Evolutionary conservation across 1,140 invertebrate genomes (phyloP), one percentile per base, ranked within the genome.

Genomic region (Physella acuta): DNA sequence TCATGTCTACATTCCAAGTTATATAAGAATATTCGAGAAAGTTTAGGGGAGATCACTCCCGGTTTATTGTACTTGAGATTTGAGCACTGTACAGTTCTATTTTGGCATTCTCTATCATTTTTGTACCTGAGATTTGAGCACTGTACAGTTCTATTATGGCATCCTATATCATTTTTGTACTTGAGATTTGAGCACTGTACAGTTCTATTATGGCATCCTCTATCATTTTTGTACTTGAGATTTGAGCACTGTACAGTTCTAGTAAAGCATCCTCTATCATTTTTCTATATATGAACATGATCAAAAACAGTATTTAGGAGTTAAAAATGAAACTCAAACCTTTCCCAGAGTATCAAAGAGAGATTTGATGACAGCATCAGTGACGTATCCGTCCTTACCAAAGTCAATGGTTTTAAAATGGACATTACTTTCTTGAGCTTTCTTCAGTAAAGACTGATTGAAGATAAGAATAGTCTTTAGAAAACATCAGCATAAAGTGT

Each of bases 371-470:
- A 76, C 56, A 56, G 71, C 69, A 62, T 76, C 75, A 28, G 73
- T 76, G 52, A 73, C 70, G 52, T 76, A 76, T 20, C 75, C 75
- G 70, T 76, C 71, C 16, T 61, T 58, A 16, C 52, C 49, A 59
- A 76, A 74, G 49, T 74, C 68, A 52, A 76, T 74, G 5, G n/a
- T 55, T 24, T 36, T 74, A 36, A 74, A 49, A n/a, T 68, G 26
- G 14, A 69, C 64, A 28, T 70, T 34, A 28, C 70, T 62, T 30
- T 72, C 24, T 16, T 49, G 34, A n/a, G 63, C 44, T 26, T 61
- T 30, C n/a, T 44, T 51, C 0, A 51, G 4, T 26, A 53, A n/a
- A n/a, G n/a, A n/a, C n/a, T n/a, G n/a, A n/a, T n/a, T n/a, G n/a
- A 44, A 63, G 24, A 55, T 1, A 17, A 30, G 17, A 55, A 69